Conservation (phyloP, 1,140 invertebrate species). For the Tetramorium alpestre region DNA sequence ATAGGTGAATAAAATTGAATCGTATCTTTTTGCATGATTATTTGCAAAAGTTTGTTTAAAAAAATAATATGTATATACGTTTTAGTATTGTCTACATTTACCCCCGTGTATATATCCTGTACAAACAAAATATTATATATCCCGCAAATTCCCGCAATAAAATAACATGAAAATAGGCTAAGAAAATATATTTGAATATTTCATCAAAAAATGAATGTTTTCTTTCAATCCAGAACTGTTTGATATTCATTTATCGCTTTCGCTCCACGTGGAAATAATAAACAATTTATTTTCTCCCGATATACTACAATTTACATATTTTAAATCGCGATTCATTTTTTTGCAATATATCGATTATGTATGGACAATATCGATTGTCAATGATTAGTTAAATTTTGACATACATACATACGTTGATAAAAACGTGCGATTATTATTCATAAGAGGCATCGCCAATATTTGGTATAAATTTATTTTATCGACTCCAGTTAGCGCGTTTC, state of each 20-base stretch:
- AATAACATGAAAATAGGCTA: conserved; percentile 15
- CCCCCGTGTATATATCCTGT: background rate
- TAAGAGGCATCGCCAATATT: background rate
- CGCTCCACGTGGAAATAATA: background rate
- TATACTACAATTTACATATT: background rate
- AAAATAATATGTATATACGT: conserved; percentile 38
- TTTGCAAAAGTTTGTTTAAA: background rate
- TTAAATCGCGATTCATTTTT: conserved; percentile 11
- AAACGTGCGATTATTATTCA: background rate
- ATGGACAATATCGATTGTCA: background rate
- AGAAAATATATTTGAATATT: conserved; percentile 32
- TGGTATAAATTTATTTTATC: background rate
- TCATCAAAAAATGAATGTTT: conserved; percentile 33
- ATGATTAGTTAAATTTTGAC: conserved; percentile 1
- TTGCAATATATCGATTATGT: conserved; percentile 46
- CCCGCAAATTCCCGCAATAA: background rate
- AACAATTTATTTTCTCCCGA: background rate
- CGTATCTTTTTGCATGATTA: conserved; percentile 1
- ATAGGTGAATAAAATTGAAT: background rate
- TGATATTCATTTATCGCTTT: background rate
- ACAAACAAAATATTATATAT: background rate
- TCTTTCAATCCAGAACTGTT: background rate
- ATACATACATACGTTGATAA: conserved; percentile 9
- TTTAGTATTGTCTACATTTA: conserved; percentile 24
- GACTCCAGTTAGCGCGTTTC: background rate